Conservation (phyloP, 2,113 vertebrate genomes). For the Mystacornis crossleyi region DNA sequence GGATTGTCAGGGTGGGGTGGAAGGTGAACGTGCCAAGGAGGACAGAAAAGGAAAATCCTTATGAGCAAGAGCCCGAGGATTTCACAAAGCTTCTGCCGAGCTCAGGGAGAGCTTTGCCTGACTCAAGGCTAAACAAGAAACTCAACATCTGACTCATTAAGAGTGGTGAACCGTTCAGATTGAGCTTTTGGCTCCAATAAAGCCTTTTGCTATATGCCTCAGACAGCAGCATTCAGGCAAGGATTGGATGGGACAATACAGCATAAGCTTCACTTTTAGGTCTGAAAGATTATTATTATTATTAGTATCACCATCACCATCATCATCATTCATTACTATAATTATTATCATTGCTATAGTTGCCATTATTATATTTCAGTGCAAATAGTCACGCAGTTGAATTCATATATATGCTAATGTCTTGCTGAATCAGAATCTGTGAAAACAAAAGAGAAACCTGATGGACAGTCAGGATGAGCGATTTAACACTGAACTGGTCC, state of each 20-base stretch:
- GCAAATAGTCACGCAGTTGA: background rate
- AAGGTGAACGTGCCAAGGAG: rapidly evolving
- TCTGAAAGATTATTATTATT: background rate
- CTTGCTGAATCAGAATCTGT: background rate
- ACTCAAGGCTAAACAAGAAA: background rate
- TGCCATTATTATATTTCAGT: background rate
- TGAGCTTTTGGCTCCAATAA: background rate
- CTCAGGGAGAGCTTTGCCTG: background rate
- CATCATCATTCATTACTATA: background rate
- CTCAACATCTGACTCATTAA: background rate
- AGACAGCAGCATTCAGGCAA: background rate
- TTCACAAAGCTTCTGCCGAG: background rate
- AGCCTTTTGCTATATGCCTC: background rate
- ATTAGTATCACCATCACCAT: background rate
- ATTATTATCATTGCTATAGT: background rate
- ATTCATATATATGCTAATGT: background rate
- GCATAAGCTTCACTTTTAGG: background rate
- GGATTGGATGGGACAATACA: background rate
- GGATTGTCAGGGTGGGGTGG: background rate
- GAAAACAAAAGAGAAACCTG: background rate
- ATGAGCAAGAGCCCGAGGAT: background rate
- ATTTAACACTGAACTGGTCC: background rate
- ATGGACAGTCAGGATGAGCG: background rate
- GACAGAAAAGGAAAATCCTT: background rate
- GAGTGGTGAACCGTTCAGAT: background rate